Conservation (phyloP, 2,888 invertebrate species). For the Sinelater perroti region DNA sequence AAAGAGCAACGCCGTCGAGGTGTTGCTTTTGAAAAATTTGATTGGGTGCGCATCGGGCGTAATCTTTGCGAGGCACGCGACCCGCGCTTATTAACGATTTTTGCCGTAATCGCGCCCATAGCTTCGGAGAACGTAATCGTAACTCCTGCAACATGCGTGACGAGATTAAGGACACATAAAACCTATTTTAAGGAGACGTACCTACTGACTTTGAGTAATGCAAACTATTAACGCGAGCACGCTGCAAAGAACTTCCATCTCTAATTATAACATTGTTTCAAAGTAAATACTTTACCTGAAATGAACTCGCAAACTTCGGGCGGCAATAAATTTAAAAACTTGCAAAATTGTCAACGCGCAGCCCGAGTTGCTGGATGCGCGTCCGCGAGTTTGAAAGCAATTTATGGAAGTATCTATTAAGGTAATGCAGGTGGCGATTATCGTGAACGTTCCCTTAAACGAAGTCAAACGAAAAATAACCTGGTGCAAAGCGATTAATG, state of each 20-base stretch:
- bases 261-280: conserved; percentile 31
- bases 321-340: conserved; percentile 26
- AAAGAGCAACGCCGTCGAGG: conserved; percentile 3
- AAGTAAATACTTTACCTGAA: conserved; percentile 28
- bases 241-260: conserved; percentile 24
- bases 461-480: too few relatives aligned
- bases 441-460: too few relatives aligned
- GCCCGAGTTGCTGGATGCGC: neutral
- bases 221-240: conserved; percentile 34
- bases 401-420: too few relatives aligned
- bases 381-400: too few relatives aligned
- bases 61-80: neutral
- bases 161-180: conserved; percentile 25
- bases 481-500: too few relatives aligned
- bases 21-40: conserved; percentile 24
- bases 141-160: conserved; percentile 27
- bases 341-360: conserved; percentile 3
- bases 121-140: neutral
- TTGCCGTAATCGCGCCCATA: conserved; percentile 6
- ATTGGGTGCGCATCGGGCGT: neutral
- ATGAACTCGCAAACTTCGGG: conserved; percentile 29
- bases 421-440: too few relatives aligned
- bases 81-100: neutral
- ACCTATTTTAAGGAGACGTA: conserved; percentile 33
- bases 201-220: conserved; percentile 26